Base-by-base conservation (phyloP, 2,888 invertebrate genomes). In the Octodonta nipae region DNA sequence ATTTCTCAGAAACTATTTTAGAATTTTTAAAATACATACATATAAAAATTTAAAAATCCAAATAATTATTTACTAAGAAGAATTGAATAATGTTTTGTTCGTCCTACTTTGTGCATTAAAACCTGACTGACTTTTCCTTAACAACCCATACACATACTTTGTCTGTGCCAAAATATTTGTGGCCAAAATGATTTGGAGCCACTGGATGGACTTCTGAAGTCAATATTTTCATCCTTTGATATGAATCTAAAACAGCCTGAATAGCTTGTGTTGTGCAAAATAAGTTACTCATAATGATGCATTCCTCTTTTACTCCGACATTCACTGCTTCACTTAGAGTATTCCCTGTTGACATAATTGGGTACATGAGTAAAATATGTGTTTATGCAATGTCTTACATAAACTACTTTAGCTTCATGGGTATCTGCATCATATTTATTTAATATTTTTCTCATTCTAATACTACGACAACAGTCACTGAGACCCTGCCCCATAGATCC, bases 141-240 rank as follows among this genome's bases (percentile, higher is more conserved):
- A n/a, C n/a, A n/a, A n/a, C n/a, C n/a, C n/a, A n/a, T n/a, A n/a
- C n/a, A n/a, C n/a, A n/a, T n/a, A n/a, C n/a, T n/a, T n/a, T n/a
- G n/a, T n/a, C 95, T 34, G 96, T 96, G 45, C 96, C 96, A 66
- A 98, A 98, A 66, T 98, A 98, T 62, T 89, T 93, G 64, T 88
- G 87, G 31, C 96, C 95, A 64, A 98, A 98, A 63, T 96, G 95
- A 65, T 89, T 92, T 5, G 96, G 96, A 5, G 93, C 91, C 2
- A 92, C 81, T 1, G 82, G 82, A 60, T 93, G 87, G 14, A 98
- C 72, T 61, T 98, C 96, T 0, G 95, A 89, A 0, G 96, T 93
- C 35, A 98, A 69, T 47, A 96, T 89, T 61, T 85, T 92, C 78
- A 98, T 76, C 63, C 67, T 68, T 34, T 89, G 91, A 55, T 86